These are phyloP conservation scores for Luperina testacea DNA, from an alignment of 2,888 invertebrate genomes.

Conservation along the genomic window DNA sequence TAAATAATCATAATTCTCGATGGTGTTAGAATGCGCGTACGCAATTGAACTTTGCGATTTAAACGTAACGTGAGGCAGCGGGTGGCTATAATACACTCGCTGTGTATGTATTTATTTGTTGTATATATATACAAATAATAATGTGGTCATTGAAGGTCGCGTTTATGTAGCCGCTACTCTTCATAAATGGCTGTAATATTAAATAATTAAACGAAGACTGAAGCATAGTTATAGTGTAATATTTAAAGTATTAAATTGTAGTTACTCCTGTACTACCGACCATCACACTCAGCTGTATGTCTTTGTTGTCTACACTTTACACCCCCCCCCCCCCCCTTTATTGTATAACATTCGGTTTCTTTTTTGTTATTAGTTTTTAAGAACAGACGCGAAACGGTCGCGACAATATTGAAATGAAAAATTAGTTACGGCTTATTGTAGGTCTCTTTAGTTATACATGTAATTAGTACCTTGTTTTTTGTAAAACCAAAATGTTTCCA, in stretches of 20 bases:
- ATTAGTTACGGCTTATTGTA: constrained; percentile 60
- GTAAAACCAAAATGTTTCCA: constrained; percentile 63
- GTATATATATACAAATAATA: constrained; percentile 75
- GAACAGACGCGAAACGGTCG: constrained; percentile 45
- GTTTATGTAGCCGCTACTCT: constrained; percentile 75
- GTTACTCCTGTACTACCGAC: constrained; percentile 78
- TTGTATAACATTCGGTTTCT: constrained; percentile 61
- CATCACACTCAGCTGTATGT: constrained; percentile 79
- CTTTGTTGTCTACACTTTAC: constrained; percentile 72
- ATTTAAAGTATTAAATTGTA: constrained; percentile 85
- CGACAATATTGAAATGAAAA: constrained; percentile 50
- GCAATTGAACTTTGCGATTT: constrained; percentile 51
- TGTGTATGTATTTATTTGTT: constrained; percentile 65
- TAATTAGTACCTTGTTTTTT: constrained; percentile 64
- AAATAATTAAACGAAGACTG: constrained; percentile 89
- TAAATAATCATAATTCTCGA: constrained; percentile 56
- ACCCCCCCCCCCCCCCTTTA: constrained; percentile 44
- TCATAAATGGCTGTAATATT: constrained; percentile 83
- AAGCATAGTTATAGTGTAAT: constrained; percentile 89
- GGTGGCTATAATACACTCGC: constrained; percentile 54
- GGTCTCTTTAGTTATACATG: constrained; percentile 63
- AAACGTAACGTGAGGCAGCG: constrained; percentile 41
- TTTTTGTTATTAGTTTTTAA: constrained; percentile 65
- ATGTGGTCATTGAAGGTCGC: constrained; percentile 78
- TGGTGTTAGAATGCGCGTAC: constrained; percentile 60